Percentiles rank a stretch among this genome's conserved stretches.
phyloP scores from a whole-genome alignment of 2,888 invertebrate species.

The Willowsia nigromaculata region DNA sequence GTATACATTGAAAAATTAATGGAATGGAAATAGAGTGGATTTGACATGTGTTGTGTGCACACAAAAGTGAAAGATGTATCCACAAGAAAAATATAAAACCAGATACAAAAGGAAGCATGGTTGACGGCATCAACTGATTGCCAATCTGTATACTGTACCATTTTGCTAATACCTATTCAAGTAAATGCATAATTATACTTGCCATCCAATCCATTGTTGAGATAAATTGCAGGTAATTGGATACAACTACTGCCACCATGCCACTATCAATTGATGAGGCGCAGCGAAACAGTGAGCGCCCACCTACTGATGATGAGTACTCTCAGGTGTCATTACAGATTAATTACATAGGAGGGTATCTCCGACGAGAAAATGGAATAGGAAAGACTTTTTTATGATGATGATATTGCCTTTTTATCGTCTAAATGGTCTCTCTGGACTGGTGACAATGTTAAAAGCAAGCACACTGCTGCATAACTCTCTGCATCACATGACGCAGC shows the following conservation, averaged over 20 bases:
- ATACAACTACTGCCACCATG: background rate
- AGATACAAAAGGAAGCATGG: too few relatives aligned
- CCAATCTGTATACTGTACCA: background rate
- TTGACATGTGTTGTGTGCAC: too few relatives aligned
- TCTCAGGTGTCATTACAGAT: slow-evolving; percentile 36
- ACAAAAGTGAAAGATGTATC: too few relatives aligned
- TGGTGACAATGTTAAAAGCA: background rate
- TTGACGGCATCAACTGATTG: too few relatives aligned
- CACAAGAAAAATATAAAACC: too few relatives aligned
- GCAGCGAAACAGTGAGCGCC: background rate
- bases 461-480: background rate
- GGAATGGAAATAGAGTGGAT: too few relatives aligned
- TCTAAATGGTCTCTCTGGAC: background rate
- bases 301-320: background rate
- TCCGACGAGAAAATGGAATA: background rate
- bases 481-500: background rate
- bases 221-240: slow-evolving; percentile 28
- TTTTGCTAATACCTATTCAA: background rate
- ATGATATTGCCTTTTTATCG: background rate
- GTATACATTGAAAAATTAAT: too few relatives aligned
- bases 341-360: slow-evolving; percentile 26
- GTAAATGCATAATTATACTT: background rate
- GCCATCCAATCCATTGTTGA: slow-evolving; percentile 2
- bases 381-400: background rate
- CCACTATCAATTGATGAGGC: background rate